Conservation (phyloP, 1,140 invertebrate species). For the Lineus longissimus region DNA sequence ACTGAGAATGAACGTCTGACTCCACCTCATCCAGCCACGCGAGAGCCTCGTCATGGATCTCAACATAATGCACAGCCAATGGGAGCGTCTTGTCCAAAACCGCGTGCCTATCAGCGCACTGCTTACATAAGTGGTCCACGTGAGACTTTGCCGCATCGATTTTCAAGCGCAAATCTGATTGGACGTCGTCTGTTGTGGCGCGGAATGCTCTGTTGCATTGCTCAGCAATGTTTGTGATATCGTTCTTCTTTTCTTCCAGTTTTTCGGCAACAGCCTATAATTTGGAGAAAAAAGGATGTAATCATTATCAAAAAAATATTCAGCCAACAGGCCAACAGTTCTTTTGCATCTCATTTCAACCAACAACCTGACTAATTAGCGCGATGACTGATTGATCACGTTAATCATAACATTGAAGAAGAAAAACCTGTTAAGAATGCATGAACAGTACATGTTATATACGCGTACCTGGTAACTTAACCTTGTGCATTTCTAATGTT, state of each 20-base stretch:
- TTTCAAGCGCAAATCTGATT: conserved; percentile 78
- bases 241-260: conserved; percentile 84
- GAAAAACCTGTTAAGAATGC: too few species aligned
- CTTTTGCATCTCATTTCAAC: too few species aligned
- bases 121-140: conserved; percentile 83
- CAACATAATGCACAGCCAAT: conserved; percentile 77
- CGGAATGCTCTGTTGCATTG: conserved; percentile 90
- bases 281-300: background rate
- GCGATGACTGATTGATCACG: too few species aligned
- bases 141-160: conserved; percentile 63
- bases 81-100: conserved; percentile 91
- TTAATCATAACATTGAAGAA: too few species aligned
- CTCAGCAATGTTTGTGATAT: conserved; percentile 85
- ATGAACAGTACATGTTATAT: too few species aligned
- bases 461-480: too few species aligned
- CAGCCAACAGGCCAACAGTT: too few species aligned
- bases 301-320: conserved; percentile 6
- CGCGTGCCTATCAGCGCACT: conserved; percentile 82
- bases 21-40: conserved; percentile 88
- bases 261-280: conserved; percentile 84
- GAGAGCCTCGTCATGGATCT: conserved; percentile 83
- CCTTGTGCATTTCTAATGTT: too few species aligned
- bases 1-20: conserved; percentile 67
- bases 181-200: conserved; percentile 86
- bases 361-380: too few species aligned